Evolutionary conservation across 1,140 invertebrate species (phyloP), one percentile per base, ranked within the genome.

Genomic region (Saccostrea glomerata): DNA sequence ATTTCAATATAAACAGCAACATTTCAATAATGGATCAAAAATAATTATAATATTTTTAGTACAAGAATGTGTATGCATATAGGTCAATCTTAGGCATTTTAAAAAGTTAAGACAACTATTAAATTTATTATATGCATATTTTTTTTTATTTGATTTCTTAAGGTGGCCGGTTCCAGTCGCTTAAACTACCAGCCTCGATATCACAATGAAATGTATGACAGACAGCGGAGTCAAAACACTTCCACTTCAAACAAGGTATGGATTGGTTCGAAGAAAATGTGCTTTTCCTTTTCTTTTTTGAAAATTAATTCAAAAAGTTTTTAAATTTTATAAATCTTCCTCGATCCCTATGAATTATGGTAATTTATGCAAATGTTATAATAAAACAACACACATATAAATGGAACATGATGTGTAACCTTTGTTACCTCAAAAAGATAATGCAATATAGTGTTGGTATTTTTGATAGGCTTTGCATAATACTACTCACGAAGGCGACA

Each of bases 181-280:
- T 36, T 77, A 30, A 77, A 77, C 70, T 77, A 77, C 70, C 70
- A 77, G 25, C 70, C 70, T 77, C 70, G 70, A 77, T 77, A 77
- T 30, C 70, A 77, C 25, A 77, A 77, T 77, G 70, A 77, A 77
- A 36, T 30, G 30, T 36, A 77, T 36, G 70, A 77, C 15, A 77
- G 70, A 77, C 70, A 77, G 5, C 25, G 23, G 25, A 77, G 70
- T 30, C 70, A 77, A 25, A 77, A 77, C 23, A 73, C 66, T 77
- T 25, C 70, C 11, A 77, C 23, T 77, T 9, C 70, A 30, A 12
- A 30, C 11, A 77, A 77, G 30, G 70, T 77, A 77, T 47, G 9
- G 15, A 63, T 6, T 77, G 23, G 23, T 20, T 17, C 0, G 17
- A 63, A 20, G 17, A 20, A 63, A 17, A 63, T 20, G 58, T 63